A percentile compares a stretch with the other conserved stretches of the same genome.
Evolutionary conservation across 23 tunicate genomes (phyloP).

Genomic region (Ascidia mentula): DNA sequence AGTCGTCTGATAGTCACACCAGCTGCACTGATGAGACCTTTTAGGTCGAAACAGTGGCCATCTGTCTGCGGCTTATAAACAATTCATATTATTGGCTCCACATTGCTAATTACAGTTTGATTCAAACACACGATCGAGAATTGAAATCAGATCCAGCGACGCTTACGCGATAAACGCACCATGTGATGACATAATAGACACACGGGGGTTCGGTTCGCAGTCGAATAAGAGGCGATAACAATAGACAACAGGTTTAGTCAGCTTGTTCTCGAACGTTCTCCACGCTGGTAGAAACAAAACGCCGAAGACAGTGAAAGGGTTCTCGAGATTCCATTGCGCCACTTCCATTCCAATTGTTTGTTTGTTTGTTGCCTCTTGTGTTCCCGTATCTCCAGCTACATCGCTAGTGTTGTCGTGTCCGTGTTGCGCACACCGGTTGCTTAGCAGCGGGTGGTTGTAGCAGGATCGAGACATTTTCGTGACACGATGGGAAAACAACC

Average conservation of each 20-base stretch:
- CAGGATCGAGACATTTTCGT: too few species aligned
- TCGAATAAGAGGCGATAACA: background rate
- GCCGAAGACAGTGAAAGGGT: background rate
- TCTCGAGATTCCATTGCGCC: background rate
- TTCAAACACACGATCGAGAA: background rate
- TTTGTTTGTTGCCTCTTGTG: slow-evolving; percentile 6
- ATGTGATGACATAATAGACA: background rate
- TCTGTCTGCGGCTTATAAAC: too few species aligned
- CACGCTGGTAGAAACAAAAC: background rate
- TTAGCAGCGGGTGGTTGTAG: background rate
- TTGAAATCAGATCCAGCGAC: background rate
- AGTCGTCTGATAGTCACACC: too few species aligned
- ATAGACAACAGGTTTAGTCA: background rate
- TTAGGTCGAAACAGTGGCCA: too few species aligned
- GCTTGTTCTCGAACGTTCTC: background rate
- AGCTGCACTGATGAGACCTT: too few species aligned
- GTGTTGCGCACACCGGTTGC: too few species aligned
- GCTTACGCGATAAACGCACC: background rate
- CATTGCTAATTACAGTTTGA: background rate
- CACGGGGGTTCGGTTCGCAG: background rate
- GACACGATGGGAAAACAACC: too few species aligned
- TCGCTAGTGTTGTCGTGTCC: too few species aligned
- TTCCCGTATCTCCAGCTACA: too few species aligned
- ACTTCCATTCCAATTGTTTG: background rate
- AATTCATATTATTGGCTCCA: too few species aligned